Evolutionary conservation across 2,888 invertebrate genomes (phyloP).

Genomic region (Chrysodeixis includens): DNA sequence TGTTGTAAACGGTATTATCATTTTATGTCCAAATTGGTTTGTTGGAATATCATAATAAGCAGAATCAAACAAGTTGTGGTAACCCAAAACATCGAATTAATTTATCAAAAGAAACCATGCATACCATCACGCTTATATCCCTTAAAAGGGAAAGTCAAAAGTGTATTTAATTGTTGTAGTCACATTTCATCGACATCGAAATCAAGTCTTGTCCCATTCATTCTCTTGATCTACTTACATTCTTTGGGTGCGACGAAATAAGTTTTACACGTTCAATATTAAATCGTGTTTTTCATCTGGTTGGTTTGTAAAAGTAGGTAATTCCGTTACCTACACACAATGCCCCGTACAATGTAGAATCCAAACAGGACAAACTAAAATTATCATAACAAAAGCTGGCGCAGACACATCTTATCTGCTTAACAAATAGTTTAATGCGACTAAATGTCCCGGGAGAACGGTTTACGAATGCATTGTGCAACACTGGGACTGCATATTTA

Average conservation of each 20-base stretch:
- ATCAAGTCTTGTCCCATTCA: conserved; percentile 4
- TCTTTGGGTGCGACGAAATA: conserved; percentile 28
- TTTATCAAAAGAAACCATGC: conserved; percentile 16
- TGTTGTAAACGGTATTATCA: conserved; percentile 56
- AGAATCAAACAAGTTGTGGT: conserved; percentile 61
- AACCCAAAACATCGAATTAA: conserved; percentile 49
- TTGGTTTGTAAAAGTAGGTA: no score
- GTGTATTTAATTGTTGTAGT: neutral
- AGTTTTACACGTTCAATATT: conserved; percentile 15
- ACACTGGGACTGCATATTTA: conserved; percentile 71
- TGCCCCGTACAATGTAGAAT: conserved; percentile 21
- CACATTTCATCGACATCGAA: conserved; percentile 1
- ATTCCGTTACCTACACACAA: no score
- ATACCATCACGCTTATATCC: conserved; percentile 2
- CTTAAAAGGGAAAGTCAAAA: neutral
- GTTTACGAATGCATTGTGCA: conserved; percentile 74
- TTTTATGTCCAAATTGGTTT: conserved; percentile 52
- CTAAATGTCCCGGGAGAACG: conserved; percentile 63
- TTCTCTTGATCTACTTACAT: conserved; percentile 18
- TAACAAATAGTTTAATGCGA: conserved; percentile 70
- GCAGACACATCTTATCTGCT: conserved; percentile 61
- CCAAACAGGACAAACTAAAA: conserved; percentile 46
- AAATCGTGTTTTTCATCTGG: no score
- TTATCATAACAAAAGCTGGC: conserved; percentile 38
- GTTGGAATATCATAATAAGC: conserved; percentile 48